Conservation (phyloP, 2,888 invertebrate species). For the Ochropleura plecta region DNA sequence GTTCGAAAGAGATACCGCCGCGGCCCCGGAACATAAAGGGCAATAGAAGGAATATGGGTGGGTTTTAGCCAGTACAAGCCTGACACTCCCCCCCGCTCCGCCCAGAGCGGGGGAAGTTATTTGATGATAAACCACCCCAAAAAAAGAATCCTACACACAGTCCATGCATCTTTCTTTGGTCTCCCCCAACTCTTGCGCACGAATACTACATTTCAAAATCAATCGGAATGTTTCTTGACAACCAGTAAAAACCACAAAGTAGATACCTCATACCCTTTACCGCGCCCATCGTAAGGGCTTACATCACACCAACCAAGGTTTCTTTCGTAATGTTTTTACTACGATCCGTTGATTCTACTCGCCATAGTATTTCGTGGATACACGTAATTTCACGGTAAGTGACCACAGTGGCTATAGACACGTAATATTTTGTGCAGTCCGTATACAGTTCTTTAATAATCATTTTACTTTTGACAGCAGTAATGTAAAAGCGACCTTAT, state of each 20-base stretch:
- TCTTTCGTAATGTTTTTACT: constrained; percentile 52
- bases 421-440: constrained; percentile 40
- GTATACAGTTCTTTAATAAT: neutral
- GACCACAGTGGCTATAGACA: constrained; percentile 47
- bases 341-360: constrained; percentile 44
- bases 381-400: constrained; percentile 60
- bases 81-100: too few species aligned
- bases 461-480: neutral
- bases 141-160: too few species aligned
- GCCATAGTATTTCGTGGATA: constrained; percentile 59
- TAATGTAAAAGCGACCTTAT: too few species aligned
- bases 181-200: too few species aligned
- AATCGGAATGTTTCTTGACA: constrained; percentile 33
- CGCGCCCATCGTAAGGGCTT: constrained; percentile 47
- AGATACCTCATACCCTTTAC: constrained; percentile 14
- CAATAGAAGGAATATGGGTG: too few species aligned
- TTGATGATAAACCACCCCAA: too few species aligned
- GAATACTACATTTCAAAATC: constrained; percentile 18
- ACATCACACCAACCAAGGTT: constrained; percentile 53
- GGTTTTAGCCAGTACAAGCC: too few species aligned
- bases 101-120: too few species aligned
- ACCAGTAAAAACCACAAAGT: constrained; percentile 33
- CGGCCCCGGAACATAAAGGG: too few species aligned
- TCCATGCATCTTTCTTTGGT: too few species aligned
- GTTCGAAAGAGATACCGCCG: too few species aligned